Conservation (phyloP, 2,113 vertebrate genomes). For the Trogon surrucura region DNA sequence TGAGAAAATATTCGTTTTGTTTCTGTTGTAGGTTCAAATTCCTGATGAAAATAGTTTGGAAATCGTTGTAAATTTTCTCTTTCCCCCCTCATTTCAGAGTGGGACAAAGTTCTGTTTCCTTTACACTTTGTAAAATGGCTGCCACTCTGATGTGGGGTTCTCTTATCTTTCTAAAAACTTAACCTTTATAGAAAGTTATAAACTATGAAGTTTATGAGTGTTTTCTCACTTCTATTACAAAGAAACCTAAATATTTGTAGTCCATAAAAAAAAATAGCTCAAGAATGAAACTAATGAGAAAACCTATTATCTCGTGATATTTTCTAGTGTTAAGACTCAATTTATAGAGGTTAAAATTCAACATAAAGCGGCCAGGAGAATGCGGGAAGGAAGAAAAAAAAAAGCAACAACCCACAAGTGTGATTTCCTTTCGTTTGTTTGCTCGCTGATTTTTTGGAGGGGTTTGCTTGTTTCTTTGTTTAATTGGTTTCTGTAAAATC, state of each 20-base stretch:
- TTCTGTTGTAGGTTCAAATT: not conserved
- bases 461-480: not conserved
- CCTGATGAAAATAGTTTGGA: not conserved
- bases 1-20: not conserved
- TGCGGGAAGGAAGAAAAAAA: not conserved
- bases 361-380: not conserved
- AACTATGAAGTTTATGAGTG: not conserved
- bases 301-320: not conserved
- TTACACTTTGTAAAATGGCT: constrained; percentile 1
- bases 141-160: not conserved
- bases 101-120: not conserved
- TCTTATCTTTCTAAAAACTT: not conserved
- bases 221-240: not conserved
- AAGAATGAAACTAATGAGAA: not conserved
- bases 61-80: not conserved
- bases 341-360: not conserved
- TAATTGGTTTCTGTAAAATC: not conserved
- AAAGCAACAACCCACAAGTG: no score
- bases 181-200: not conserved
- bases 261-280: not conserved
- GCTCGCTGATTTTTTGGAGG: not conserved
- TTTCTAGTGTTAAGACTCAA: not conserved
- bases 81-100: not conserved
- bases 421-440: not conserved
- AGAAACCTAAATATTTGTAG: not conserved